A percentile compares a stretch with the other conserved stretches of the same genome.
phyloP scores from a whole-genome alignment of 1,140 invertebrate genomes.

The Orchesella cincta region DNA sequence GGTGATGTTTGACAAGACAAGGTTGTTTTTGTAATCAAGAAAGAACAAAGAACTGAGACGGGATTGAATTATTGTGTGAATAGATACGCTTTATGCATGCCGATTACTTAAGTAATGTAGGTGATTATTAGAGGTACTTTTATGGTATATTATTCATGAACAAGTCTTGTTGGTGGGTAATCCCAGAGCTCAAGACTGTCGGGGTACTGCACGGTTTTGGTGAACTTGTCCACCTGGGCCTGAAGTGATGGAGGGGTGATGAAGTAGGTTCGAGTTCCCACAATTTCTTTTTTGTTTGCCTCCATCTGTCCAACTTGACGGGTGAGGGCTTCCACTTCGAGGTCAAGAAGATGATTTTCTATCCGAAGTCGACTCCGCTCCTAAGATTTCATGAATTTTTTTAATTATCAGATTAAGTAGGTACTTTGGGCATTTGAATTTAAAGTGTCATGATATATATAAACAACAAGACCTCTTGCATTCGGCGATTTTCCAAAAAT shows the following conservation, averaged over 20 bases:
- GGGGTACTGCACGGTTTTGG: not conserved
- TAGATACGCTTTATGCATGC: no score
- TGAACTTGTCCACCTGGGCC: constrained; percentile 25
- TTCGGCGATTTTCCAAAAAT: constrained; percentile 43
- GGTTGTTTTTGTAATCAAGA: no score
- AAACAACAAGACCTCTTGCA: constrained; percentile 24
- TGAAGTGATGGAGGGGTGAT: constrained; percentile 40
- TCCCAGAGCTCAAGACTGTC: constrained; percentile 41
- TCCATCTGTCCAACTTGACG: constrained; percentile 37
- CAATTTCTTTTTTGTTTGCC: constrained; percentile 35
- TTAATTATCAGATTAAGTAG: not conserved
- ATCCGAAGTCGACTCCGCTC: constrained; percentile 36
- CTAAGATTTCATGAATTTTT: constrained; percentile 4
- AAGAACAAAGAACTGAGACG: no score
- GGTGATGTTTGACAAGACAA: no score
- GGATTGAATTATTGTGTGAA: no score
- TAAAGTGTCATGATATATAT: not conserved
- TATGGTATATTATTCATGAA: constrained; percentile 48
- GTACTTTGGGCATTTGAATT: not conserved
- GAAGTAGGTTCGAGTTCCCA: constrained; percentile 33
- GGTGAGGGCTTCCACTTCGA: constrained; percentile 45
- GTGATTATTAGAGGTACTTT: no score
- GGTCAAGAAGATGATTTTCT: constrained; percentile 46
- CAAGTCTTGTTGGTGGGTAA: constrained; percentile 40
- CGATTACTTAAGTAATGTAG: no score